Percentiles rank a stretch among this genome's conserved stretches.
Conservation (phyloP, 2,888 invertebrate species). For the Stenodera caucasica region DNA sequence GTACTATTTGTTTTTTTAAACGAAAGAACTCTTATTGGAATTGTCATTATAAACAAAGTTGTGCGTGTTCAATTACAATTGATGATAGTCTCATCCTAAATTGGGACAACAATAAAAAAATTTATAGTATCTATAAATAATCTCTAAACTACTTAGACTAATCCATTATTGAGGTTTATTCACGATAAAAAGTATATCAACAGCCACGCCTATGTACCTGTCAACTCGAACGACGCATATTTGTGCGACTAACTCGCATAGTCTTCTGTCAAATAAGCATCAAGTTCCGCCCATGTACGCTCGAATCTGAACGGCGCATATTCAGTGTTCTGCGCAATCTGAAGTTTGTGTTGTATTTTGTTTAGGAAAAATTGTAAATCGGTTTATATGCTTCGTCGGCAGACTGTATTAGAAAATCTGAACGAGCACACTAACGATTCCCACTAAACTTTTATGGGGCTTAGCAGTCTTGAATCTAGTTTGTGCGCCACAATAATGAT, state of each 20-base stretch:
- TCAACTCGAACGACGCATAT: too few species aligned
- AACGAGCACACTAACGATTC: conserved; percentile 38
- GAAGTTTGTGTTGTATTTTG: not conserved
- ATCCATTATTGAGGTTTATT: too few species aligned
- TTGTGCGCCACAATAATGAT: too few species aligned
- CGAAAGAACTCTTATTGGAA: not conserved
- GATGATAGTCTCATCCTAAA: not conserved
- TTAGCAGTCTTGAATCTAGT: conserved; percentile 27
- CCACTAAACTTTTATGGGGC: conserved; percentile 42
- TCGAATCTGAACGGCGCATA: too few species aligned
- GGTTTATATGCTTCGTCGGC: not conserved
- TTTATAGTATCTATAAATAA: not conserved
- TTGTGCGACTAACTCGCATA: too few species aligned
- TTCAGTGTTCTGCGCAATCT: too few species aligned
- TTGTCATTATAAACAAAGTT: not conserved
- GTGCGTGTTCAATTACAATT: conserved; percentile 1
- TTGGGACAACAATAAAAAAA: not conserved
- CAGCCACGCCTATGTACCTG: too few species aligned
- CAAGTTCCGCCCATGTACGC: too few species aligned
- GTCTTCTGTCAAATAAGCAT: too few species aligned
- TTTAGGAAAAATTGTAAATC: not conserved
- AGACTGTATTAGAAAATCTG: conserved; percentile 36
- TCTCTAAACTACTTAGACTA: too few species aligned
- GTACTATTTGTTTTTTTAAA: not conserved
- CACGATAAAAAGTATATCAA: too few species aligned